phyloP scores from a whole-genome alignment of 1,140 invertebrate genomes.

The Tribolium madens region DNA sequence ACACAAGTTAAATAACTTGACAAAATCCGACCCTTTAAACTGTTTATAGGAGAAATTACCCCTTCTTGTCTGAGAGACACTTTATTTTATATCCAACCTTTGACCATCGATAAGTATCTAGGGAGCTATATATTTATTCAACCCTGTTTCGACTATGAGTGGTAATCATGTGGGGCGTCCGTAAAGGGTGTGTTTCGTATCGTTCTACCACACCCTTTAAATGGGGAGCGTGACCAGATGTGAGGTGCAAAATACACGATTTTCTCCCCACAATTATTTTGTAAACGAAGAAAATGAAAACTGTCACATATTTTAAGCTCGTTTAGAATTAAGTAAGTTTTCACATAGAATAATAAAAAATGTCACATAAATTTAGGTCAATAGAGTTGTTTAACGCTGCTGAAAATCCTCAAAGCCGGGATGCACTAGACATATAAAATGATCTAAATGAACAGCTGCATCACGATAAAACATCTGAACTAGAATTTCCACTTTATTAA shows the following conservation, averaged over 20 bases:
- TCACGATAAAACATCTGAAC: slow-evolving; percentile 2
- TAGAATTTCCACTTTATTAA: slow-evolving; percentile 28
- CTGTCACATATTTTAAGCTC: neutral
- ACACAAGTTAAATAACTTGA: neutral
- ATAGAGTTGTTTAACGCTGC: neutral
- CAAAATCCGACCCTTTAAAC: neutral
- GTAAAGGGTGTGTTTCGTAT: slow-evolving; percentile 45
- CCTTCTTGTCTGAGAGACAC: slow-evolving; percentile 23
- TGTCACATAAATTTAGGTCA: neutral
- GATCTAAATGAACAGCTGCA: neutral
- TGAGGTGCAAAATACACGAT: neutral
- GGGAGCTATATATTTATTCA: slow-evolving; percentile 44
- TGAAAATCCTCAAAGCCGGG: neutral
- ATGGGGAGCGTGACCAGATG: neutral
- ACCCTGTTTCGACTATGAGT: slow-evolving; percentile 33
- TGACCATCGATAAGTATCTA: slow-evolving; percentile 43
- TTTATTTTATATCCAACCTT: slow-evolving; percentile 40
- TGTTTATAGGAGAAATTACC: neutral
- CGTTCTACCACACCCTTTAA: slow-evolving; percentile 34
- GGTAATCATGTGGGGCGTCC: slow-evolving; percentile 35
- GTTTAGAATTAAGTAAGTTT: neutral
- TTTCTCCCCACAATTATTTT: no score
- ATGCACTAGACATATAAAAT: neutral
- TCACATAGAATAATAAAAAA: neutral
- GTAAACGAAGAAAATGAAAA: no score